These are phyloP conservation scores for Adelosebastes latens DNA, from an alignment of 2,797 vertebrate genomes.

Conservation along the genomic window DNA sequence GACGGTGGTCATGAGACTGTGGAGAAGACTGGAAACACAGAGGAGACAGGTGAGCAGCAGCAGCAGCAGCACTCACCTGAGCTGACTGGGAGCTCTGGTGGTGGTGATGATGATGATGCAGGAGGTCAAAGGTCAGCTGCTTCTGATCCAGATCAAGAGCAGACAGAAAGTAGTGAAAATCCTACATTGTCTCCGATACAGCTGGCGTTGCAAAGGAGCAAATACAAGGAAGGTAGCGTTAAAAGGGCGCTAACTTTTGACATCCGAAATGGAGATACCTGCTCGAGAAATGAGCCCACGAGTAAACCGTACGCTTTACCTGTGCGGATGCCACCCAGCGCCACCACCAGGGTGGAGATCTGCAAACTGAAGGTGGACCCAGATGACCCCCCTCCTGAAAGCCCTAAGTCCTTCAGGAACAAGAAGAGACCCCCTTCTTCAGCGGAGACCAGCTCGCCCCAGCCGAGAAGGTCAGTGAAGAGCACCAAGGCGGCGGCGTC, in stretches of 20 bases:
- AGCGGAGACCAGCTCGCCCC: conserved; percentile 75
- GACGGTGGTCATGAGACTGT: not conserved
- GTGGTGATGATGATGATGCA: not conserved
- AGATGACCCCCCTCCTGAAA: conserved; percentile 29
- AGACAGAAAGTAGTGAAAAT: not conserved
- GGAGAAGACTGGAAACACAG: not conserved
- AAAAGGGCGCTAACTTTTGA: conserved; percentile 52
- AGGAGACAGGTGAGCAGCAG: conserved; percentile 60
- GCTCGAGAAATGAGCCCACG: not conserved
- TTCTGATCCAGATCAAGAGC: not conserved
- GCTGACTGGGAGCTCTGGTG: not conserved
- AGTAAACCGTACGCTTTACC: conserved; percentile 88
- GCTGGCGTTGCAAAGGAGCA: conserved; percentile 64
- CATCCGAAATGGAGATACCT: not conserved
- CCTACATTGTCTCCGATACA: conserved; percentile 8
- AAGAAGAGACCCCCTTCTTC: conserved; percentile 52
- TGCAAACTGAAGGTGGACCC: conserved; percentile 28
- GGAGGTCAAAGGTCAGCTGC: not conserved
- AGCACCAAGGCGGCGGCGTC: conserved; percentile 58
- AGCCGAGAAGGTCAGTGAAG: conserved; percentile 72
- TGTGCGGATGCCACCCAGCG: conserved; percentile 78
- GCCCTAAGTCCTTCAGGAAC: conserved; percentile 11
- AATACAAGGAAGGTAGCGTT: not conserved
- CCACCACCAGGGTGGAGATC: conserved; percentile 31
- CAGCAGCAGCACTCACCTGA: conserved; percentile 55